These are phyloP conservation scores for Bombylius major DNA, from an alignment of 2,888 invertebrate species.

Conservation along the genomic window DNA sequence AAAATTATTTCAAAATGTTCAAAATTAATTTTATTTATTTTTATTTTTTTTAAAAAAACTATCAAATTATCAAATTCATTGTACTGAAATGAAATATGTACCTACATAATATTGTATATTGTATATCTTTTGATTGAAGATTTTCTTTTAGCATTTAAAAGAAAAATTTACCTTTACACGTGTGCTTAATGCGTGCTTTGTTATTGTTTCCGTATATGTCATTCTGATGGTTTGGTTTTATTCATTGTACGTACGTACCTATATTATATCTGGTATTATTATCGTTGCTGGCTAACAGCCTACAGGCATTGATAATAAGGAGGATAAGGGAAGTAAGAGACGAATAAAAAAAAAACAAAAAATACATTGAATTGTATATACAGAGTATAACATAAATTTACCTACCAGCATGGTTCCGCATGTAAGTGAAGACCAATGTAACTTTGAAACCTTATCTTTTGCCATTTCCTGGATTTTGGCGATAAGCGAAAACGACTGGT, in stretches of 20 bases:
- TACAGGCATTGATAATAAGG: no score
- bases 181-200: conserved; percentile 1
- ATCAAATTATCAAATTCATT: no score
- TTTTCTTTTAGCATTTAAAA: conserved; percentile 4
- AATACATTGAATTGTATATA: background rate
- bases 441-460: conserved; percentile 17
- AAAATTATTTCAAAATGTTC: no score
- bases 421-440: conserved; percentile 17
- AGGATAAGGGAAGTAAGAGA: background rate
- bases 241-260: background rate
- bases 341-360: no score
- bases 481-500: conserved; percentile 14
- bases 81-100: no score
- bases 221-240: background rate
- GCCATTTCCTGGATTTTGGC: conserved; percentile 21
- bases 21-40: no score
- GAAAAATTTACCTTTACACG: conserved; percentile 5
- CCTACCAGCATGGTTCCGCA: conserved; percentile 13
- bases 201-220: conserved; percentile 4
- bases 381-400: conserved; percentile 10
- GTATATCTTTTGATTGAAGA: no score
- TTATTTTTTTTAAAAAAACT: no score
- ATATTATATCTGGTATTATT: background rate
- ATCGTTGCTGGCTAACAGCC: conserved; percentile 2
- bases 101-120: no score